Conservation (phyloP, 2,888 invertebrate genomes). For the Lypha dubia region DNA sequence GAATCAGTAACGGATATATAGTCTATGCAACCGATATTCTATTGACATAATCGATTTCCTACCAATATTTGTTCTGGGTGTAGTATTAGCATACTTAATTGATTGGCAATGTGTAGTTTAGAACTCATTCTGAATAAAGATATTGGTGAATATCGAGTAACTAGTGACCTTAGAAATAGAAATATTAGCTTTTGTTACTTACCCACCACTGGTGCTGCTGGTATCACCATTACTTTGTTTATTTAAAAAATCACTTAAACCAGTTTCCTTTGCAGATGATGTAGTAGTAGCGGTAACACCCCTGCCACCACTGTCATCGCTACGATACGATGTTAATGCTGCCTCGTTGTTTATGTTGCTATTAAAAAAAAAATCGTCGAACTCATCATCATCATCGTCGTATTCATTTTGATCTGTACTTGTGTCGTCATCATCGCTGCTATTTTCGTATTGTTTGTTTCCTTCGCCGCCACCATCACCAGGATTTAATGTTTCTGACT, state of each 20-base stretch:
- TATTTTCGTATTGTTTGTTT: constrained; percentile 46
- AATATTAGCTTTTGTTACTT: constrained; percentile 41
- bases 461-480: constrained; percentile 71
- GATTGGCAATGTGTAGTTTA: too few species aligned
- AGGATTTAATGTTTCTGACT: constrained; percentile 70
- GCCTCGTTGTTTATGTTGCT: constrained; percentile 52
- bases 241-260: constrained; percentile 75
- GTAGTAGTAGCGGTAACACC: constrained; percentile 20
- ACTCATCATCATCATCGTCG: constrained; percentile 65
- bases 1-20: too few species aligned
- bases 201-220: constrained; percentile 76
- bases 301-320: constrained; percentile 61
- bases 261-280: constrained; percentile 66
- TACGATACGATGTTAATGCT: constrained; percentile 55
- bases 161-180: too few species aligned
- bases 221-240: constrained; percentile 73
- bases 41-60: too few species aligned
- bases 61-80: too few species aligned
- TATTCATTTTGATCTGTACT: constrained; percentile 57
- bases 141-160: too few species aligned
- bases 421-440: constrained; percentile 33
- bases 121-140: too few species aligned
- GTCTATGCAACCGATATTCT: too few species aligned
- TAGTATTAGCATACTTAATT: too few species aligned
- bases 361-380: constrained; percentile 57